These are phyloP conservation scores for Ennomos fuscantarius DNA, from an alignment of 2,888 invertebrate species.

Conservation along the genomic window DNA sequence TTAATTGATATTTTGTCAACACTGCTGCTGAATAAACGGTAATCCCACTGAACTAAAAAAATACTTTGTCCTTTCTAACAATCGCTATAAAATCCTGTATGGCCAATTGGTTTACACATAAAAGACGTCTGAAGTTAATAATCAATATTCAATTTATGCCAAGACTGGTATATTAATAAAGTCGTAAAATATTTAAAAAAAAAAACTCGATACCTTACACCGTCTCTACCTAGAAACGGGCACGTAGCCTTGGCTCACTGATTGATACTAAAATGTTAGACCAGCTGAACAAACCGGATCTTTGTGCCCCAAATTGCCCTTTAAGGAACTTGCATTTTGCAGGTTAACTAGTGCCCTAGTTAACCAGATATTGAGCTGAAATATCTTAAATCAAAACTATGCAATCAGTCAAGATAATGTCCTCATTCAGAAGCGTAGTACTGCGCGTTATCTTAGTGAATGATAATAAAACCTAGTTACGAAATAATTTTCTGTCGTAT, in stretches of 20 bases:
- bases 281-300: constrained; percentile 72
- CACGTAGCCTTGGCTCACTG: constrained; percentile 63
- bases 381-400: constrained; percentile 21
- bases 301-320: constrained; percentile 69
- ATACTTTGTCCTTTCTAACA: too few species aligned
- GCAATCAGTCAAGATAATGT: constrained; percentile 62
- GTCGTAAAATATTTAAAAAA: constrained; percentile 22
- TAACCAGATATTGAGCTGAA: constrained; percentile 50
- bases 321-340: constrained; percentile 66
- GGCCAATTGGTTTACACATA: not conserved
- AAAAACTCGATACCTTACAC: constrained; percentile 32
- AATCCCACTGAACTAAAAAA: too few species aligned
- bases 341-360: constrained; percentile 59
- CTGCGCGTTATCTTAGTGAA: constrained; percentile 13
- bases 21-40: too few species aligned
- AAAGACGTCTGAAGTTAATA: constrained; percentile 9
- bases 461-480: constrained; percentile 10
- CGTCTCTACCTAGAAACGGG: constrained; percentile 48
- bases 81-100: too few species aligned
- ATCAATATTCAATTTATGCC: constrained; percentile 13
- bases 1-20: too few species aligned
- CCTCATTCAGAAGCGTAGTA: constrained; percentile 32
- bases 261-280: constrained; percentile 67
- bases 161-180: constrained; percentile 27
- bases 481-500: not conserved